Percentiles rank a stretch among this genome's conserved stretches.
Evolutionary conservation across 2,113 vertebrate genomes (phyloP).

Genomic region (Blennius ocellaris): DNA sequence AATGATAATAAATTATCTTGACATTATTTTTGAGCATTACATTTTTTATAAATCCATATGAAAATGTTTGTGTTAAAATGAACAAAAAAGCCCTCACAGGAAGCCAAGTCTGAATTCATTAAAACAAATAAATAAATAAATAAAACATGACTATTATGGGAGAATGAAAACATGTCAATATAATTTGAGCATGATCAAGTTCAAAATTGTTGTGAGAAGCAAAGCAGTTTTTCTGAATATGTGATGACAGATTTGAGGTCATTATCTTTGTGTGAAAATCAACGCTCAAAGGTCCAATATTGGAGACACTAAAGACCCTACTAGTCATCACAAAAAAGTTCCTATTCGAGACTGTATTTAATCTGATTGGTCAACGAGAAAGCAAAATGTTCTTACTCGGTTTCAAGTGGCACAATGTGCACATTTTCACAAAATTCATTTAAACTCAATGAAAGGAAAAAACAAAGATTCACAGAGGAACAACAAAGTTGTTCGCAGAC

Average conservation of each 20-base stretch:
- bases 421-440: background rate
- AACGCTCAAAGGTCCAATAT: background rate
- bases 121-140: too few species aligned
- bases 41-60: background rate
- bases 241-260: background rate
- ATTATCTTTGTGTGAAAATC: conserved; percentile 19
- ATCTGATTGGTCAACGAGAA: background rate
- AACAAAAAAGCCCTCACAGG: background rate
- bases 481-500: conserved; percentile 1
- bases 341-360: background rate
- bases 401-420: background rate
- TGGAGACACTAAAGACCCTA: background rate
- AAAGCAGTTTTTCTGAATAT: background rate
- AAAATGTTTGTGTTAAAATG: background rate
- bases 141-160: background rate
- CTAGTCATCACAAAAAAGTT: background rate
- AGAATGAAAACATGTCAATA: background rate
- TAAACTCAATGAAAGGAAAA: background rate
- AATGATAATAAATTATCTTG: too few species aligned
- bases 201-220: background rate
- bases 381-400: background rate
- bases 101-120: background rate
- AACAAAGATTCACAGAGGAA: background rate
- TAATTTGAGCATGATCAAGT: background rate
- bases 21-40: background rate